phyloP scores from a whole-genome alignment of 2,797 vertebrate genomes.

The Onychomys arenicola region DNA sequence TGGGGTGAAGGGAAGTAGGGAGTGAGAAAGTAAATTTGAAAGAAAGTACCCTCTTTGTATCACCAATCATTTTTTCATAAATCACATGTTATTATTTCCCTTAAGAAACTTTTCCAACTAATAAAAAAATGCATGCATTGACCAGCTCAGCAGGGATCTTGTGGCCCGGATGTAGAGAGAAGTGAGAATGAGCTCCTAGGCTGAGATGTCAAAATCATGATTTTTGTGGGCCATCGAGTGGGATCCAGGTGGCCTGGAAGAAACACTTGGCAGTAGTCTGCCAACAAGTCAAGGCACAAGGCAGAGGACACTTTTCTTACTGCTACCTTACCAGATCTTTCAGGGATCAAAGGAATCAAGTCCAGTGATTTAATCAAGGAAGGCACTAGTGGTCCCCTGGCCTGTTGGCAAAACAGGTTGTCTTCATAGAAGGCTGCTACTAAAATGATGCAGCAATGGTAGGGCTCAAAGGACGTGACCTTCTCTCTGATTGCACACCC shows the following conservation, averaged over 20 bases:
- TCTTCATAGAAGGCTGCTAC: not conserved
- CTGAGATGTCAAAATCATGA: not conserved
- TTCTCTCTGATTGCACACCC: not conserved
- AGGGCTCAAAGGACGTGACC: not conserved
- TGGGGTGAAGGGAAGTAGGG: no score
- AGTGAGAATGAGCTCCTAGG: not conserved
- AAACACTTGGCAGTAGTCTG: not conserved
- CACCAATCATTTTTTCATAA: no score
- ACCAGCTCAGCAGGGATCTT: not conserved
- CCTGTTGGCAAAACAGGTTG: not conserved
- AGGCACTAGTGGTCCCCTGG: not conserved
- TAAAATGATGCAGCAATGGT: not conserved
- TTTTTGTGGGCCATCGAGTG: not conserved
- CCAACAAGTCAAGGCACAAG: not conserved
- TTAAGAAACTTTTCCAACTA: no score
- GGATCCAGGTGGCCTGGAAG: not conserved
- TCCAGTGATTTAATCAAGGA: not conserved
- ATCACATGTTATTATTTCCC: no score
- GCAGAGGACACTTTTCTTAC: not conserved
- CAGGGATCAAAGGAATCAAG: slow-evolving; percentile 32
- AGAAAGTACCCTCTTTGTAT: no score
- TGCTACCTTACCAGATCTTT: not conserved
- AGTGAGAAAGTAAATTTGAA: no score
- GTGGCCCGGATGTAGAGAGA: not conserved
- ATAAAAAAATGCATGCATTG: no score